Evolutionary conservation across 2,888 invertebrate species (phyloP), one percentile per base, ranked within the genome.

Genomic region (Macrosiphum euphorbiae): DNA sequence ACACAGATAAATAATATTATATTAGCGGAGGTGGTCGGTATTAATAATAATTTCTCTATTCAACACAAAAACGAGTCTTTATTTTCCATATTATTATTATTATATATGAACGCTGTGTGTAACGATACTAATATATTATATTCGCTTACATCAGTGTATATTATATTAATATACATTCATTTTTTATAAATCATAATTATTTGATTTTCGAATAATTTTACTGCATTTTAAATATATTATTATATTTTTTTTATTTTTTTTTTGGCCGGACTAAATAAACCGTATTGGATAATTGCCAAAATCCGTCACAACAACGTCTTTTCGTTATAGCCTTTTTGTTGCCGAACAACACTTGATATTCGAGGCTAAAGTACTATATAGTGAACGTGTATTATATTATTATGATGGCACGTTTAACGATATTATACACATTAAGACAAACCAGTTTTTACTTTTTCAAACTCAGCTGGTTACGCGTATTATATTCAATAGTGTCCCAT

Each of bases 381-480:
- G 91, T 86, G 91, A 91, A 91, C 58, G 91, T 91, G 55, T 85
- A 44, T 67, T 8, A 78, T 78, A 91, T 58, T 78, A 91, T 58
- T 13, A 91, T 58, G 58, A 91, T 86, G 91, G 85, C 44, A 47
- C 58, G 47, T 91, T 44, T 58, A 86, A 47, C 58, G 78, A 86
- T 91, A 44, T 44, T 91, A 58, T 47, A 86, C 47, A 58, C 47
- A 86, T 91, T 91, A 91, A 44, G 55, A 91, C 4, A 91, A 91
- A 86, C 91, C 91, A 61, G 91, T 86, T 91, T 47, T 91, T 58
- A 58, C n/a, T 86, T 91, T 91, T 91, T 86, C 85, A 58, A 86
- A 85, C 44, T 85, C 28, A 0, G 35, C 26, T 44, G n/a, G 85
- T 85, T 91, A 85, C 85, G 85, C 44, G 50, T 26, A 26, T 5